These are phyloP conservation scores for Pelecanoides urinatrix DNA, from an alignment of 2,113 vertebrate genomes.

Conservation along the genomic window DNA sequence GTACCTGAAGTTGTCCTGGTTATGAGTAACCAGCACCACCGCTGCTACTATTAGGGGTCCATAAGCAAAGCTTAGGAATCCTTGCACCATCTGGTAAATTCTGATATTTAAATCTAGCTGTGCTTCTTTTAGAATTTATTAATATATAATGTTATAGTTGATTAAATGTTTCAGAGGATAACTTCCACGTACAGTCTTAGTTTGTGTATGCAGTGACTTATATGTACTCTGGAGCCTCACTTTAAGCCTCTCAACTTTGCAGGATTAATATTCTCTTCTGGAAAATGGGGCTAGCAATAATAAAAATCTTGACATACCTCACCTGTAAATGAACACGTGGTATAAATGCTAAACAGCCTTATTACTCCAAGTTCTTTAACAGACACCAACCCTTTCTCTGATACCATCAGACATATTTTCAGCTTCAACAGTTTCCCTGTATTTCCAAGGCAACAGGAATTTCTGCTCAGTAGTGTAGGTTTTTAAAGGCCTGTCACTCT, in stretches of 20 bases:
- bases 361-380: background rate
- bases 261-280: background rate
- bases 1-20: background rate
- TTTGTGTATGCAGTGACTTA: background rate
- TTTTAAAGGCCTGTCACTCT: background rate
- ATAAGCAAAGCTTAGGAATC: background rate
- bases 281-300: background rate
- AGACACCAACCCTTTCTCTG: background rate
- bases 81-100: background rate
- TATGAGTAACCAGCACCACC: background rate
- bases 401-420: slow-evolving; percentile 18
- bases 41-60: background rate
- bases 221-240: background rate
- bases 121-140: background rate
- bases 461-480: background rate
- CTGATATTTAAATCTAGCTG: background rate
- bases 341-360: slow-evolving; percentile 23
- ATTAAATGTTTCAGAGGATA: background rate
- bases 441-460: slow-evolving; percentile 41
- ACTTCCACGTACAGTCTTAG: background rate
- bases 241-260: background rate
- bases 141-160: background rate
- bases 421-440: slow-evolving; percentile 11
- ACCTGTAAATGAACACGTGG: background rate
- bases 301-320: background rate